Conservation (phyloP, 2,797 vertebrate species). For the Diplodus puntazzo region DNA sequence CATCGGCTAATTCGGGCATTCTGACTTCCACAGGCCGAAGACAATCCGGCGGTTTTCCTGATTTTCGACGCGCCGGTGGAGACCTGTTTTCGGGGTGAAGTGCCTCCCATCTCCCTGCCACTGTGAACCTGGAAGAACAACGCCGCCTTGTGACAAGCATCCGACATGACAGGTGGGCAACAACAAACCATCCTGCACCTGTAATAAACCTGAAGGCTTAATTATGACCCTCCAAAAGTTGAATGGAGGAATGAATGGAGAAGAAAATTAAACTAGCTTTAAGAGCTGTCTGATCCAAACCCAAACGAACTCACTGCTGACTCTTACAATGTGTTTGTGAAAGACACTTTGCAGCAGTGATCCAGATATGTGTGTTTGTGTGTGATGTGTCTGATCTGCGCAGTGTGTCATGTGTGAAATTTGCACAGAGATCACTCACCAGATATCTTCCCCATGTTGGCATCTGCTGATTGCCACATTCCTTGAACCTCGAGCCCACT, state of each 20-base stretch:
- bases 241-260: neutral
- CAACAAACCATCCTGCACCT: conserved; percentile 18
- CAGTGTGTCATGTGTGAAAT: conserved; percentile 13
- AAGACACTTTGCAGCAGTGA: neutral
- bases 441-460: conserved; percentile 37
- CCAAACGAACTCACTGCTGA: neutral
- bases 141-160: conserved; percentile 72
- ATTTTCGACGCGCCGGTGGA: conserved; percentile 53
- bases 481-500: conserved; percentile 72
- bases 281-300: neutral
- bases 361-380: conserved; percentile 6
- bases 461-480: conserved; percentile 62
- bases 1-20: conserved; percentile 40
- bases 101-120: conserved; percentile 14
- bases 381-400: conserved; percentile 2
- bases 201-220: neutral
- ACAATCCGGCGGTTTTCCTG: conserved; percentile 78
- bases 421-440: conserved; percentile 38
- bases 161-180: conserved; percentile 79
- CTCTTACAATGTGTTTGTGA: neutral
- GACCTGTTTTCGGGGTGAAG: conserved; percentile 25
- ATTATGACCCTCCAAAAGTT: neutral
- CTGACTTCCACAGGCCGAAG: conserved; percentile 74
- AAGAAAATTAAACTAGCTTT: neutral
- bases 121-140: conserved; percentile 57